Percentiles rank a stretch among this genome's conserved stretches.
These are phyloP conservation scores for Tortrix viridana DNA, from an alignment of 2,888 invertebrate species.

Conservation along the genomic window DNA sequence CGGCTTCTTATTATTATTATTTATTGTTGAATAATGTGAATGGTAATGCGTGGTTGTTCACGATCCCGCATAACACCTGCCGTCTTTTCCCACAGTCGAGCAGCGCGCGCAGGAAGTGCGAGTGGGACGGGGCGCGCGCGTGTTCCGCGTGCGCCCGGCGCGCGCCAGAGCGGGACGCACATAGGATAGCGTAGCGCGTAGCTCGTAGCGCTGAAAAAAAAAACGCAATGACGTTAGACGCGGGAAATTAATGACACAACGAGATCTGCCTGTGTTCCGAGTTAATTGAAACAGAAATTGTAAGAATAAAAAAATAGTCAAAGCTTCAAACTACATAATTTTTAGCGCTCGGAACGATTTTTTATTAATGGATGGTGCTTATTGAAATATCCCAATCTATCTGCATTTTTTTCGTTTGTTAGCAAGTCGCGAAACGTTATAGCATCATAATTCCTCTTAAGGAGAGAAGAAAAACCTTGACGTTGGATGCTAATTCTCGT, in stretches of 20 bases:
- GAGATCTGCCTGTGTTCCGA: slow-evolving; percentile 48
- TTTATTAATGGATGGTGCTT: slow-evolving; percentile 42
- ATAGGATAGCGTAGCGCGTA: slow-evolving; percentile 58
- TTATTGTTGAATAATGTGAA: slow-evolving; percentile 85
- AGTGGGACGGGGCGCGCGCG: slow-evolving; percentile 57
- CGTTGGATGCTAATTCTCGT: slow-evolving; percentile 30
- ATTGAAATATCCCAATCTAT: slow-evolving; percentile 45
- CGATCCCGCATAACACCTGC: slow-evolving; percentile 86
- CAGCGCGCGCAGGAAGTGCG: slow-evolving; percentile 77
- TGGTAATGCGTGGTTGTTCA: slow-evolving; percentile 85
- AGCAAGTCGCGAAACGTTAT: slow-evolving; percentile 22
- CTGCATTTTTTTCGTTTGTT: slow-evolving; percentile 26
- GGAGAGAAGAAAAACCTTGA: slow-evolving; percentile 27
- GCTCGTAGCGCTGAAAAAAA: slow-evolving; percentile 56
- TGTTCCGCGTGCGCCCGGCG: slow-evolving; percentile 66
- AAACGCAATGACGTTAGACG: slow-evolving; percentile 43
- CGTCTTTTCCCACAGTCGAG: slow-evolving; percentile 85
- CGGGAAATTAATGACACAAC: slow-evolving; percentile 51
- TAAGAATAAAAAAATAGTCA: slow-evolving; percentile 41
- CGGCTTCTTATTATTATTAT: slow-evolving; percentile 84
- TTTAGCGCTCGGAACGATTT: slow-evolving; percentile 47
- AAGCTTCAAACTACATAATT: slow-evolving; percentile 37
- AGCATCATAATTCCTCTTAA: slow-evolving; percentile 27
- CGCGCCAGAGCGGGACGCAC: slow-evolving; percentile 55
- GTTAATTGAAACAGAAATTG: slow-evolving; percentile 53